phyloP scores from a whole-genome alignment of 53 echinoderm and acorn worm genomes.

The Luidia sarsii region DNA sequence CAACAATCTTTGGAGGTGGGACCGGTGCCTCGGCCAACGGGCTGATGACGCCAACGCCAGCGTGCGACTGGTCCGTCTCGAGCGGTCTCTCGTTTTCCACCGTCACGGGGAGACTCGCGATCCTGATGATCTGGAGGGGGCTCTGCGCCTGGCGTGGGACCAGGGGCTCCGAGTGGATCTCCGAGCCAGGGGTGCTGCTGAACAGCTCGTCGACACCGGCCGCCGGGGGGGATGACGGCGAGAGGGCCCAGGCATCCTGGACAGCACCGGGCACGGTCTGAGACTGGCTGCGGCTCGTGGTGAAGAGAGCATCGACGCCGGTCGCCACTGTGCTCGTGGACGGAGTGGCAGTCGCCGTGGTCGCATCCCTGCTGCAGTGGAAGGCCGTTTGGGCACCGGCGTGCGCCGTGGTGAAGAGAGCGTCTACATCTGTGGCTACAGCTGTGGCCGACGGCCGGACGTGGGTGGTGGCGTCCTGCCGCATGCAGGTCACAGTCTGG shows the following conservation, averaged over 20 bases:
- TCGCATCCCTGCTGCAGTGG: conserved; percentile 1
- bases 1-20: conserved; percentile 28
- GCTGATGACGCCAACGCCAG: conserved; percentile 36
- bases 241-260: neutral
- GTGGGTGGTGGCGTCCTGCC: conserved; percentile 24
- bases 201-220: conserved; percentile 72
- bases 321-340: conserved; percentile 18
- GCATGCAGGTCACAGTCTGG: conserved; percentile 39
- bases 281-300: conserved; percentile 30
- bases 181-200: conserved; percentile 62
- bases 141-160: conserved; percentile 59
- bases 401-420: conserved; percentile 21
- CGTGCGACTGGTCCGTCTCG: conserved; percentile 14
- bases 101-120: conserved; percentile 21
- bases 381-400: conserved; percentile 1
- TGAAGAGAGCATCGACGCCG: conserved; percentile 8
- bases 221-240: conserved; percentile 4
- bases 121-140: conserved; percentile 46
- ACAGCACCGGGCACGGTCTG: conserved; percentile 45
- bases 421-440: conserved; percentile 27
- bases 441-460: neutral
- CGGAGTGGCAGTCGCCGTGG: conserved; percentile 2
- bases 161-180: conserved; percentile 76
- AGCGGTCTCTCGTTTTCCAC: conserved; percentile 3
- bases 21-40: neutral